Percentiles rank a stretch among this genome's conserved stretches.
phyloP scores from a whole-genome alignment of 2,113 vertebrate species.

The Syngnathus typhle region DNA sequence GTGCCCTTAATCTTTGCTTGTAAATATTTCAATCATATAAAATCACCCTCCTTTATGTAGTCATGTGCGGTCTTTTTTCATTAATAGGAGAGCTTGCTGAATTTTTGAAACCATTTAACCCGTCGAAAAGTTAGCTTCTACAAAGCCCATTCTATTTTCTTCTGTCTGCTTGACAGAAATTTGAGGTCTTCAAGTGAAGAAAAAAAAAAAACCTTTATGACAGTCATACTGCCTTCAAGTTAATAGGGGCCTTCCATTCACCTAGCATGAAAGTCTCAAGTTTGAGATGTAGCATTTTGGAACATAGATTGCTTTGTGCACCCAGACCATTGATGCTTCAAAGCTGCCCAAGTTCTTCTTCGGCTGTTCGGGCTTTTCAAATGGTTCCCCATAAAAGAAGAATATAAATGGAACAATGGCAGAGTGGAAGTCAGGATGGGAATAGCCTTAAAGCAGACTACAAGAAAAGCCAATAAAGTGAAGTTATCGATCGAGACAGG shows the following conservation, averaged over 20 bases:
- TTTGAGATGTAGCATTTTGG: conserved; percentile 52
- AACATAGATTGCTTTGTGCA: conserved; percentile 49
- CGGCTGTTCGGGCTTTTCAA: conserved; percentile 33
- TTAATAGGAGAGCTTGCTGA: conserved; percentile 29
- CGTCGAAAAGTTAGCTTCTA: conserved; percentile 17
- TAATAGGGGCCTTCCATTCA: conserved; percentile 55
- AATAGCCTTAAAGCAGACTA: conserved; percentile 29
- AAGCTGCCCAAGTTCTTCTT: conserved; percentile 39
- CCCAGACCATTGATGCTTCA: conserved; percentile 56
- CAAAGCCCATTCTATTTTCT: conserved; percentile 30
- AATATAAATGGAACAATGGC: conserved; percentile 39
- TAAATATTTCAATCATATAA: conserved; percentile 57
- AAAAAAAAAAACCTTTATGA: conserved; percentile 33
- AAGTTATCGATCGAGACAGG: conserved; percentile 11
- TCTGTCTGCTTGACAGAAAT: conserved; percentile 36
- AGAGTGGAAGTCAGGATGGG: conserved; percentile 22
- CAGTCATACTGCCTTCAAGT: conserved; percentile 46
- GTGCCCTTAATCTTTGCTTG: conserved; percentile 29
- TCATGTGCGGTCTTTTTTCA: conserved; percentile 37
- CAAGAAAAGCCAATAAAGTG: conserved; percentile 18
- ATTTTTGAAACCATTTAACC: conserved; percentile 30
- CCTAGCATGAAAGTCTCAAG: conserved; percentile 50
- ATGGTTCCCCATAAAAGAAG: conserved; percentile 41
- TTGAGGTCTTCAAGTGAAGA: conserved; percentile 33
- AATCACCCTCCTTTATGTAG: conserved; percentile 26